Conservation (phyloP, 2,888 invertebrate species). For the Conistra vaccinii region DNA sequence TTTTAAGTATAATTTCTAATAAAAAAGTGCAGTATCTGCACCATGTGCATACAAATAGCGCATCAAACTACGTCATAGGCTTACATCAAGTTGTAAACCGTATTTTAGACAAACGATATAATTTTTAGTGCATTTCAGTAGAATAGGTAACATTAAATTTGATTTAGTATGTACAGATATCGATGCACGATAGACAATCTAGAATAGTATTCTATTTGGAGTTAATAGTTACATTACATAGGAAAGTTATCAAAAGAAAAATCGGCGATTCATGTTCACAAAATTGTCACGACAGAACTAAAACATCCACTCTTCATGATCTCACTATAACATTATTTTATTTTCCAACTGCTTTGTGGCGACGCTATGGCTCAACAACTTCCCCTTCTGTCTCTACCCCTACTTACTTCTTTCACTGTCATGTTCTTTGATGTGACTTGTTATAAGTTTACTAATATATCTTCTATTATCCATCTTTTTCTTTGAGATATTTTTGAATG, state of each 20-base stretch:
- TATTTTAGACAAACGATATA: slow-evolving; percentile 65
- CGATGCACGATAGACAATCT: slow-evolving; percentile 80
- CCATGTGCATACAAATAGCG: slow-evolving; percentile 73
- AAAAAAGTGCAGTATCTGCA: slow-evolving; percentile 65
- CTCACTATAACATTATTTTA: slow-evolving; percentile 84
- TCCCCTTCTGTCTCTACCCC: slow-evolving; percentile 71
- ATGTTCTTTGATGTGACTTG: slow-evolving; percentile 69
- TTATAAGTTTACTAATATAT: slow-evolving; percentile 61
- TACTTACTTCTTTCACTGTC: slow-evolving; percentile 72
- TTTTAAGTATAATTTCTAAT: slow-evolving; percentile 56
- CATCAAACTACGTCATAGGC: slow-evolving; percentile 59
- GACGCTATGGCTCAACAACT: slow-evolving; percentile 86
- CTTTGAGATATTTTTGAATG: slow-evolving; percentile 69
- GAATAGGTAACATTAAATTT: slow-evolving; percentile 71
- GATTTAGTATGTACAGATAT: slow-evolving; percentile 71
- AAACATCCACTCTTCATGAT: slow-evolving; percentile 80
- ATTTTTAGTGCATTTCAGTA: slow-evolving; percentile 81
- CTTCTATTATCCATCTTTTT: slow-evolving; percentile 62
- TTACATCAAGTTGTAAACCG: slow-evolving; percentile 61
- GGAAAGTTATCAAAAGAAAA: slow-evolving; percentile 51
- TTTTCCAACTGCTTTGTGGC: slow-evolving; percentile 89
- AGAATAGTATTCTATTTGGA: slow-evolving; percentile 68
- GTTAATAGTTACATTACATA: slow-evolving; percentile 61
- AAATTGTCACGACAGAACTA: slow-evolving; percentile 70
- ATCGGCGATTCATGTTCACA: slow-evolving; percentile 74